Evolutionary conservation across 2,797 vertebrate species (phyloP), one percentile per base, ranked within the genome.

Genomic region (Eidolon dupreanum): DNA sequence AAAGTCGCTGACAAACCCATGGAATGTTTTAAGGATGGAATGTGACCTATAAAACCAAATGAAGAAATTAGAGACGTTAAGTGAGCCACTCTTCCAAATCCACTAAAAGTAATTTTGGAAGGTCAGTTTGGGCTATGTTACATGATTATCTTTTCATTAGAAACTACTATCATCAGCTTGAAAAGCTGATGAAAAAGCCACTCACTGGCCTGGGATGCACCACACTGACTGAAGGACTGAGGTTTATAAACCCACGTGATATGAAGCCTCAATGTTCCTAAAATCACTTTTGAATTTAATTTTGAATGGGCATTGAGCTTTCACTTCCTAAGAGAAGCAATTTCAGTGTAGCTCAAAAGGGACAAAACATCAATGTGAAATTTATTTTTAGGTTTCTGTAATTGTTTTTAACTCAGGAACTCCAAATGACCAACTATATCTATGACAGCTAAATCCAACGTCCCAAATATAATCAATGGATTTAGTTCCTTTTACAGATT

Each of bases 11-110:
- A 95, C 77, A 95, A 82, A 71, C 8, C 36, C 57, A 63, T 5
- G n/a, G 61, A 83, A 82, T 68, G 8, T 74, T 96, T 83, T 70
- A 61, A 20, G 57, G 41, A n/a, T 87, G 6, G 13, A 68, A 90
- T 96, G 59, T 83, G 75, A 97, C 36, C 61, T 63, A 86, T 43
- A 75, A 94, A 93, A 88, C 61, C 61, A 93, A 93, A 92, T 57
- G 68, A 92, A 88, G 63, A 96, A 92, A 93, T 83, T 33, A 55
- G 63, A 96, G 55, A 77, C 3, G 41, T 66, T 90, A 92, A 94
- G 24, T 31, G 12, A 88, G 24, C 43, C 26, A 70, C 15, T 95
- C 28, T 88, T 92, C 24, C 51, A 88, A 82, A 82, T 38, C 63
- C 55, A 88, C 75, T 90, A 66, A 78, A 90, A 85, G 75, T 74